Percentiles rank a stretch among this genome's conserved stretches.
Conservation (phyloP, 37 sponge, comb jelly and placozoan species). For the Ianthella basta region DNA sequence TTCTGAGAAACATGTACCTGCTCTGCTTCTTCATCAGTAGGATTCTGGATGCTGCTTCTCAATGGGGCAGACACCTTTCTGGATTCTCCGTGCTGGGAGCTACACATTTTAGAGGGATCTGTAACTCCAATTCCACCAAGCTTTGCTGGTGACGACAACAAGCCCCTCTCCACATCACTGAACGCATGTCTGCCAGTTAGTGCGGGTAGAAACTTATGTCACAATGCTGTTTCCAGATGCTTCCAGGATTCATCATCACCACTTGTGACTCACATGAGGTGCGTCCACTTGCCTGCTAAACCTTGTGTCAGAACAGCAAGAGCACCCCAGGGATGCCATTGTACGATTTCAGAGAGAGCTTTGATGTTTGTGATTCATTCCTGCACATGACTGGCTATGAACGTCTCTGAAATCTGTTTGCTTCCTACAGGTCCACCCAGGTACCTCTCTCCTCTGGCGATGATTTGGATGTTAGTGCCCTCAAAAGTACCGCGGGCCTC, state of each 20-base stretch:
- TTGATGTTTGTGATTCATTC: background rate
- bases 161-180: too few species aligned
- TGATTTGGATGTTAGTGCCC: background rate
- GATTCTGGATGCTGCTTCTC: background rate
- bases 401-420: background rate
- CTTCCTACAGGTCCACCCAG: slow-evolving; percentile 11
- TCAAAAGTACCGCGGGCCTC: background rate
- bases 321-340: background rate
- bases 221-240: too few species aligned
- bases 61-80: too few species aligned
- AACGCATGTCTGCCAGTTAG: too few species aligned
- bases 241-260: background rate
- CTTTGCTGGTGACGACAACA: too few species aligned
- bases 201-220: too few species aligned
- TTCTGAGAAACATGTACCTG: background rate
- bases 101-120: too few species aligned
- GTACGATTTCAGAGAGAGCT: slow-evolving; percentile 9
- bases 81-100: too few species aligned
- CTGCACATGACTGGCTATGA: background rate
- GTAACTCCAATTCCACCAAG: too few species aligned
- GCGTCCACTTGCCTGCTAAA: background rate
- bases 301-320: background rate
- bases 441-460: slow-evolving; percentile 7
- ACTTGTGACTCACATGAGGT: slow-evolving; percentile 1
- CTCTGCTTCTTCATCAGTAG: slow-evolving; percentile 5